Evolutionary conservation across 2,113 vertebrate genomes (phyloP), one percentile per base, ranked within the genome.

Genomic region (Hydrochoerus hydrochaeris): DNA sequence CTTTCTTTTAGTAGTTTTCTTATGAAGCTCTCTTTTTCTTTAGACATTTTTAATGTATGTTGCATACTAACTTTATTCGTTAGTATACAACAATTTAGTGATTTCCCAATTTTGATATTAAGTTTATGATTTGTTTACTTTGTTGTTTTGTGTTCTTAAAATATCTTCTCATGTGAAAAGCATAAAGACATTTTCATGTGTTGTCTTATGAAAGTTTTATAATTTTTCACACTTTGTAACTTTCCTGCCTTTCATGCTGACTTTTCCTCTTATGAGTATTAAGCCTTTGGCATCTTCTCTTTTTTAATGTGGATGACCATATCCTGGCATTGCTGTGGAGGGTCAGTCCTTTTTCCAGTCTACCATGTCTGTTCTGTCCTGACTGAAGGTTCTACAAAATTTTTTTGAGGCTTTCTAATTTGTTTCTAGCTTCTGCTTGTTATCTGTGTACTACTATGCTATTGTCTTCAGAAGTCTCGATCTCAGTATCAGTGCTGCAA

Each of bases 401-500:
- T 77, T 75, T 95, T 82, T 8, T 94, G 17, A 57, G 38, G 8
- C 58, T 90, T 93, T 85, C 41, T 85, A 8, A 83, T 88, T 73
- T 81, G 44, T 93, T 95, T 58, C 44, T n/a, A 90, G 13, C 24
- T 85, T 95, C 71, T 62, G 11, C 82, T 94, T 83, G n/a, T 63
- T 82, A 84, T 81, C 73, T 26, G 20, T 90, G 3, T 0, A 57
- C 17, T 12, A 17, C 7, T 67, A 65, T 11, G 92, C 41, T 75
- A 0, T 35, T 38, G 35, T 57, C 35, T 90, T 67, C 7, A 65
- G 75, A 77, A 82, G 38, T 17, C 52, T 54, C 52, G 14, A 14
- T 52, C 10, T 28, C 4, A 1, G 11, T 46, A 14, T 44, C 12
- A 13, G 41, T 11, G 41, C 41, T 44, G 22, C 22, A 12, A 71